Conservation (phyloP, 2,113 vertebrate species). For the Pelecanus crispus region DNA sequence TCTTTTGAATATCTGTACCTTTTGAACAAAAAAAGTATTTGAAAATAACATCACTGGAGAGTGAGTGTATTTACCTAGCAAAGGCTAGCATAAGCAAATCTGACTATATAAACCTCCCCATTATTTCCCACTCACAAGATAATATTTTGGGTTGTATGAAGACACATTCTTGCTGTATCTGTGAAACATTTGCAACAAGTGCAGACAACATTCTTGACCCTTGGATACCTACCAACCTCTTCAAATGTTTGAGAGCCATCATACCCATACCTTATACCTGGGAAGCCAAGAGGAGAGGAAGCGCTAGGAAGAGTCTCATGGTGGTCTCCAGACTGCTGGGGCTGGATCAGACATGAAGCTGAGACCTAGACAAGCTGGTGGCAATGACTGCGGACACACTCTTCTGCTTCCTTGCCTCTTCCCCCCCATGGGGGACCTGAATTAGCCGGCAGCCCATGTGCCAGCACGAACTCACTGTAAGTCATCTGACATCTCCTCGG, state of each 20-base stretch:
- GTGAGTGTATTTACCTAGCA: neutral
- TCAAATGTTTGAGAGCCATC: neutral
- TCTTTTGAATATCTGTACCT: neutral
- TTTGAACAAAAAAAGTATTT: neutral
- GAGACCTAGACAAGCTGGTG: neutral
- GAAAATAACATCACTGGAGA: neutral
- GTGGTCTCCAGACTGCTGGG: neutral
- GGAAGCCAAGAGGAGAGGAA: neutral
- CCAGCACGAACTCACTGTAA: neutral
- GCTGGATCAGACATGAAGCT: neutral
- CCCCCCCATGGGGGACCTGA: neutral
- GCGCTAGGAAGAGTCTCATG: rapidly evolving
- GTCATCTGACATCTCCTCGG: neutral
- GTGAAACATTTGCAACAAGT: neutral
- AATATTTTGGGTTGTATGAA: neutral
- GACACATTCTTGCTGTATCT: neutral
- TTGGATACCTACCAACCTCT: neutral
- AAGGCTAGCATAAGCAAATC: neutral
- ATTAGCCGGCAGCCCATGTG: neutral
- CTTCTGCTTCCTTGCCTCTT: neutral
- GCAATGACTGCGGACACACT: neutral
- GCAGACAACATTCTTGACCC: neutral
- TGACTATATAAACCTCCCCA: neutral
- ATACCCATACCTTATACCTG: neutral
- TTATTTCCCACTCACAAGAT: neutral